These are phyloP conservation scores for Pachyseris speciosa DNA, from an alignment of 64 coral and sea anemone genomes.

Conservation along the genomic window DNA sequence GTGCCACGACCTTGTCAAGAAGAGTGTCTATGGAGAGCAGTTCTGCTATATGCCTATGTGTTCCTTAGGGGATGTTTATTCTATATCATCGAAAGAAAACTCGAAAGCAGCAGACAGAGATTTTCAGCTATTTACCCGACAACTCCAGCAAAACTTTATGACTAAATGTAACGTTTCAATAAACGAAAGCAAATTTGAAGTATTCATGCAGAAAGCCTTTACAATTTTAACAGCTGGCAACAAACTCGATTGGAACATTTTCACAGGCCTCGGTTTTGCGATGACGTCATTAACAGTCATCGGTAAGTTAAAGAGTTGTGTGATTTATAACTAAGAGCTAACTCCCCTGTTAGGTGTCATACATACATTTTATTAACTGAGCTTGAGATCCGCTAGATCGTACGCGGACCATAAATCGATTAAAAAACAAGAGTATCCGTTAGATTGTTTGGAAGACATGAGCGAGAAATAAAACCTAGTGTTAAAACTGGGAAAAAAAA, in stretches of 20 bases:
- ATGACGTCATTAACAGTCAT: conserved; percentile 41
- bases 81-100: conserved; percentile 13
- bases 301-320: conserved; percentile 18
- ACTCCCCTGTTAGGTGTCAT: too few relatives aligned
- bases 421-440: too few relatives aligned
- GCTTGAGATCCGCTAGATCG: too few relatives aligned
- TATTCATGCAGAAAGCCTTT: conserved; percentile 12
- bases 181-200: conserved; percentile 29
- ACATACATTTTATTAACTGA: too few relatives aligned
- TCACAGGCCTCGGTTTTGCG: conserved; percentile 6
- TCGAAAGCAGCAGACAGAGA: background rate
- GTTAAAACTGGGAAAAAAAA: too few relatives aligned
- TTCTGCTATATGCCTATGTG: conserved; percentile 13
- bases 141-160: background rate
- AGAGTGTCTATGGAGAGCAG: background rate
- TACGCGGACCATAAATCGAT: too few relatives aligned
- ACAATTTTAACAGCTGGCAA: background rate
- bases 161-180: conserved; percentile 31
- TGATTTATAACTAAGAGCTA: too few relatives aligned
- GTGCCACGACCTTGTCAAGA: conserved; percentile 5
- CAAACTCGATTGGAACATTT: conserved; percentile 36
- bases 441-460: too few relatives aligned
- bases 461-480: too few relatives aligned
- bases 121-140: background rate
- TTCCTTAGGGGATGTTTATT: conserved; percentile 36